A percentile compares a stretch with the other conserved stretches of the same genome.
phyloP scores from a whole-genome alignment of 2,113 vertebrate species.

The Odontesthes bonariensis region DNA sequence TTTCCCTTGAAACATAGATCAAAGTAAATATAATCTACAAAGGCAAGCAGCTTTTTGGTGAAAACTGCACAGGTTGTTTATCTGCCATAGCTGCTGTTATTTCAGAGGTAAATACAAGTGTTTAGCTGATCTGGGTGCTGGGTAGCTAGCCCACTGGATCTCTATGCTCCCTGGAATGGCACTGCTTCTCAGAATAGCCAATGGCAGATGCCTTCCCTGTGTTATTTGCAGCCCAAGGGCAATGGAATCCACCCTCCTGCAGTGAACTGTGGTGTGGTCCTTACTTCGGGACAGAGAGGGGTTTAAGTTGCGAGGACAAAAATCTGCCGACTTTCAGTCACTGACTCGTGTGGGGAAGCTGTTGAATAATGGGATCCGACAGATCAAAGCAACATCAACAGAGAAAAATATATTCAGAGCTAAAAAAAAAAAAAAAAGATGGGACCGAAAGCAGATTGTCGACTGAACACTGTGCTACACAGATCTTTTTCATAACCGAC shows the following conservation, averaged over 20 bases:
- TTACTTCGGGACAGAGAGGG: conserved; percentile 26
- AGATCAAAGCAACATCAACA: neutral
- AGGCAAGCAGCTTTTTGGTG: neutral
- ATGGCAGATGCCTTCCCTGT: conserved; percentile 79
- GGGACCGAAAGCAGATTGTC: neutral
- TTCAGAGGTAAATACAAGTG: conserved; percentile 54
- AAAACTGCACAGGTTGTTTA: neutral
- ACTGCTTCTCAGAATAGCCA: conserved; percentile 85
- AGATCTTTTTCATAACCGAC: no score
- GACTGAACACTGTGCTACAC: no score
- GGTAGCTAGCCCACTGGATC: conserved; percentile 49
- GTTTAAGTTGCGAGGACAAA: conserved; percentile 15
- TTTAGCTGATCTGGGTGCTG: conserved; percentile 53
- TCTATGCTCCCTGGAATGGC: conserved; percentile 73
- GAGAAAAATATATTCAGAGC: neutral
- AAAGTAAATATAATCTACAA: neutral
- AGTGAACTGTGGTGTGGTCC: conserved; percentile 28
- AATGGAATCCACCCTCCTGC: conserved; percentile 75
- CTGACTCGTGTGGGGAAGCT: neutral
- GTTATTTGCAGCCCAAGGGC: conserved; percentile 85
- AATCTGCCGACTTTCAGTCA: conserved; percentile 29
- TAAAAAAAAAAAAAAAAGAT: no score
- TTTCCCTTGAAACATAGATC: no score
- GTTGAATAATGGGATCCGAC: neutral
- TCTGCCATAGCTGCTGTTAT: neutral